Conservation (phyloP, 2,113 vertebrate species). For the Saccopteryx bilineata region DNA sequence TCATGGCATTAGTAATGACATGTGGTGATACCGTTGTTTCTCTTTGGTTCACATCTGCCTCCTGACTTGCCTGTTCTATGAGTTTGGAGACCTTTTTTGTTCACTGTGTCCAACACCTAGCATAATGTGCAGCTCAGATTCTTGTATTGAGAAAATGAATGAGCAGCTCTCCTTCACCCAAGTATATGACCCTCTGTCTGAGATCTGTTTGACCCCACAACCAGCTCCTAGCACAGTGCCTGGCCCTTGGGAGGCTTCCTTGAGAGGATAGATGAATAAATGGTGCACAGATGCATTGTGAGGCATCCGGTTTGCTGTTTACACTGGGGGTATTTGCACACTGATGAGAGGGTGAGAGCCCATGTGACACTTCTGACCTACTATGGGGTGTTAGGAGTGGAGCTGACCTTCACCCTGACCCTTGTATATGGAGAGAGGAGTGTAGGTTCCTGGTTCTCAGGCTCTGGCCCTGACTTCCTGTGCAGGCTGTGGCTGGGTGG, state of each 20-base stretch:
- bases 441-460: slow-evolving; percentile 66
- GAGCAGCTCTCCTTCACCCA: not conserved
- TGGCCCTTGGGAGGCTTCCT: not conserved
- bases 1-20: accelerated
- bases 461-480: slow-evolving; percentile 70
- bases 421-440: not conserved
- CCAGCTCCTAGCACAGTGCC: not conserved
- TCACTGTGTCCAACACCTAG: not conserved
- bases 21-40: not conserved
- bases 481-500: slow-evolving; percentile 37
- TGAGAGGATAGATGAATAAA: not conserved
- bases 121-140: not conserved
- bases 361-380: not conserved
- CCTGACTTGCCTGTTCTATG: not conserved
- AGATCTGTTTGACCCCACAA: not conserved
- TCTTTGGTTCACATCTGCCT: not conserved
- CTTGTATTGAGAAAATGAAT: not conserved
- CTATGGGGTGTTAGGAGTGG: not conserved
- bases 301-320: not conserved
- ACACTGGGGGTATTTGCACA: not conserved
- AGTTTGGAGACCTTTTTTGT: not conserved
- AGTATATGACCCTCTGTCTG: not conserved
- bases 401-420: not conserved
- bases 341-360: not conserved
- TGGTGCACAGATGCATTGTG: not conserved